phyloP scores from a whole-genome alignment of 2,888 invertebrate species.

The Microdon myrmicae region DNA sequence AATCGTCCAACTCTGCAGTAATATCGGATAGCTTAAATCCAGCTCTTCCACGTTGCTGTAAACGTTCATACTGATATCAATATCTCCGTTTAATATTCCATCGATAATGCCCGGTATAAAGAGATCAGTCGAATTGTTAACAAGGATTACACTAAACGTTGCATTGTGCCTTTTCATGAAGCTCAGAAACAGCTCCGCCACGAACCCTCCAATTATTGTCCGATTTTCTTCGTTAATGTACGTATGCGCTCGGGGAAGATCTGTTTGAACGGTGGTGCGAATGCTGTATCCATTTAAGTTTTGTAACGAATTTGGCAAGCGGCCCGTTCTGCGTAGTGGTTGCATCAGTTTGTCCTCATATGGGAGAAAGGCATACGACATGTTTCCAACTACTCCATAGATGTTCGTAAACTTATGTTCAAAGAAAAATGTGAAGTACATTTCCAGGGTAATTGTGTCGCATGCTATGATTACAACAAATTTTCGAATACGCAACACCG shows the following conservation, averaged over 20 bases:
- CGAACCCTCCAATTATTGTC: slow-evolving; percentile 12
- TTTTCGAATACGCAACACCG: slow-evolving; percentile 1
- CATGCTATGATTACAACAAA: slow-evolving; percentile 6
- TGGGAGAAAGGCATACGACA: not conserved
- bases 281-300: slow-evolving; percentile 12
- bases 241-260: slow-evolving; percentile 11
- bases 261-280: slow-evolving; percentile 16
- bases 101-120: not conserved
- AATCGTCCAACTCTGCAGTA: not conserved
- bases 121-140: slow-evolving; percentile 7
- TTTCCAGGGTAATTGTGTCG: not conserved
- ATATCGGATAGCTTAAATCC: slow-evolving; percentile 6
- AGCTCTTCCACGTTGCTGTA: not conserved
- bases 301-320: slow-evolving; percentile 9
- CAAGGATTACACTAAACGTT: slow-evolving; percentile 10
- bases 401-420: slow-evolving; percentile 18
- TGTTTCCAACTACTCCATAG: slow-evolving; percentile 4
- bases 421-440: slow-evolving; percentile 4
- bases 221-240: slow-evolving; percentile 7
- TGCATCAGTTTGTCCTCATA: slow-evolving; percentile 10
- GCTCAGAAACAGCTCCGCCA: slow-evolving; percentile 2
- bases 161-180: slow-evolving; percentile 24
- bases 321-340: not conserved
- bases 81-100: slow-evolving; percentile 3
- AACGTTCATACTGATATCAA: slow-evolving; percentile 33